Percentiles rank a stretch among this genome's conserved stretches.
Evolutionary conservation across 2,113 vertebrate genomes (phyloP).

Genomic region (Erythrolamprus reginae): DNA sequence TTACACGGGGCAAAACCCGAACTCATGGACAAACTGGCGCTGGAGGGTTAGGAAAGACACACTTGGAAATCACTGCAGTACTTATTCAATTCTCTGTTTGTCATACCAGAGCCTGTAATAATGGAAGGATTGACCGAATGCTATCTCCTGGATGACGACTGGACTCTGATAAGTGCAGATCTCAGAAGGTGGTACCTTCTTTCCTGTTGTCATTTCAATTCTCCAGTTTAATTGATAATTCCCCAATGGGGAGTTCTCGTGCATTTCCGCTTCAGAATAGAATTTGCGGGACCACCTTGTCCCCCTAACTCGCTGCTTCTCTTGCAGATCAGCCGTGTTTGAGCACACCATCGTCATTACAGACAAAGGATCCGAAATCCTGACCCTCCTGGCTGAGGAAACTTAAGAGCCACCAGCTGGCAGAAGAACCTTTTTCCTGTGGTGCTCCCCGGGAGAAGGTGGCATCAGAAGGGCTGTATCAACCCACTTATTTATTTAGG

Average conservation of each 20-base stretch:
- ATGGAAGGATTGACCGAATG: conserved; percentile 87
- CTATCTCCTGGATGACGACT: conserved; percentile 83
- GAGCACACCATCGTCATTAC: conserved; percentile 91
- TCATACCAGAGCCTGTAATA: conserved; percentile 86
- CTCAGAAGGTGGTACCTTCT: conserved; percentile 79
- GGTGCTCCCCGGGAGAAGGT: background rate
- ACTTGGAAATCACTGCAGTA: background rate
- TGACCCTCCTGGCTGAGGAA: conserved; percentile 82
- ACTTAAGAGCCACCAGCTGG: conserved; percentile 7
- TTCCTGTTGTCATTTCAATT: background rate
- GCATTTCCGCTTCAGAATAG: background rate
- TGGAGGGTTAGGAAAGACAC: background rate
- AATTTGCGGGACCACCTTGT: background rate
- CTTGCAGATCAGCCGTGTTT: conserved; percentile 86
- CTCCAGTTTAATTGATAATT: background rate
- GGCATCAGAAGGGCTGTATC: background rate
- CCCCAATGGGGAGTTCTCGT: background rate
- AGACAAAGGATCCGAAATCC: conserved; percentile 81
- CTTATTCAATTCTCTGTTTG: conserved; percentile 36
- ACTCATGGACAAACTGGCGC: background rate
- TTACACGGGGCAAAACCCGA: no score
- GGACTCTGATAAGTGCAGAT: conserved; percentile 88
- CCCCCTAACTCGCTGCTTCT: conserved; percentile 39
- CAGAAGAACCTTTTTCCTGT: background rate
- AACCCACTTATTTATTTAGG: background rate